Evolutionary conservation across 2,888 invertebrate species (phyloP).

Genomic region (Timandra comae): DNA sequence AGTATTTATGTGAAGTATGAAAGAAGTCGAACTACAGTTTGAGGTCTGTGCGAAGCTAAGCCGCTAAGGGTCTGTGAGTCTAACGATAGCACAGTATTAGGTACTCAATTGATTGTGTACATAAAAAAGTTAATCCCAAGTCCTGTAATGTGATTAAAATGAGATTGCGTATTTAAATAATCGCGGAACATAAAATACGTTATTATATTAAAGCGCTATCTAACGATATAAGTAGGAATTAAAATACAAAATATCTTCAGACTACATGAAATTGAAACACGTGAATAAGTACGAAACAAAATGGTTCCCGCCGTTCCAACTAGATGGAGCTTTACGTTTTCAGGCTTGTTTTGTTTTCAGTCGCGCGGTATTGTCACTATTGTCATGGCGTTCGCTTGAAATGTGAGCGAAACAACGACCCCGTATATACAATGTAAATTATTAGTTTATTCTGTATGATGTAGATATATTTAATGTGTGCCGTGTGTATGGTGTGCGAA

Average conservation of each 20-base stretch:
- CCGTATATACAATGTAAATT: slow-evolving; percentile 50
- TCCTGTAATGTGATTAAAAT: too few species aligned
- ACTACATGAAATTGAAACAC: too few species aligned
- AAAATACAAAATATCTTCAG: background rate
- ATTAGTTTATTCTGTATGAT: slow-evolving; percentile 64
- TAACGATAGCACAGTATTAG: too few species aligned
- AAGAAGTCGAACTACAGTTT: too few species aligned
- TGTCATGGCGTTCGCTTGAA: slow-evolving; percentile 69
- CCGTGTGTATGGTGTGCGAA: slow-evolving; percentile 50
- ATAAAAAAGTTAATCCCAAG: too few species aligned
- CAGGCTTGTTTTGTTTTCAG: slow-evolving; percentile 72
- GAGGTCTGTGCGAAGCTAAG: too few species aligned
- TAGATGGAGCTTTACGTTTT: slow-evolving; percentile 37
- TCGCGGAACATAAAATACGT: too few species aligned
- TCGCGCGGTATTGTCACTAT: slow-evolving; percentile 53
- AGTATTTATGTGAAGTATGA: too few species aligned
- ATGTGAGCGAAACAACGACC: slow-evolving; percentile 62
- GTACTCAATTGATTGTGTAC: too few species aligned
- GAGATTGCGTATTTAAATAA: too few species aligned
- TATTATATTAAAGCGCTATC: slow-evolving; percentile 1
- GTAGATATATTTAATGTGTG: slow-evolving; percentile 61
- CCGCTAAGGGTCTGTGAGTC: too few species aligned
- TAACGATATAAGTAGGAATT: slow-evolving; percentile 12
- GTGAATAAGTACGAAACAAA: too few species aligned
- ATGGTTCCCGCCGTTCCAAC: slow-evolving; percentile 12